Percentiles rank a stretch among this genome's conserved stretches.
These are phyloP conservation scores for Apodemus sylvaticus DNA, from an alignment of 2,113 vertebrate genomes.

Conservation along the genomic window DNA sequence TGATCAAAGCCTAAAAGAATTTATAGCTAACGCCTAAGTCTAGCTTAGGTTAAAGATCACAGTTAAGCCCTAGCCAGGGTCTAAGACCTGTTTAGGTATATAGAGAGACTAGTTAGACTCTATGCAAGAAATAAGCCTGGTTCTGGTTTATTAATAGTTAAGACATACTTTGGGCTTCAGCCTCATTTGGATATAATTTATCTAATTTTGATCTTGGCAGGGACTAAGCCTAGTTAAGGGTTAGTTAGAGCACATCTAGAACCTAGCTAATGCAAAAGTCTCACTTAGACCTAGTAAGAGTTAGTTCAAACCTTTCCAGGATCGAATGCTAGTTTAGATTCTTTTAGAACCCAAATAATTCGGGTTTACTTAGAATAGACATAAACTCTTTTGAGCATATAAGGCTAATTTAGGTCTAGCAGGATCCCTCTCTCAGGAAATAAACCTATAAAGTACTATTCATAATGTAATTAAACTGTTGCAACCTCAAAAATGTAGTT, in stretches of 20 bases:
- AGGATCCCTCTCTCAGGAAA: not conserved
- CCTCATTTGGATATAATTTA: not conserved
- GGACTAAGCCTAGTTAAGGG: not conserved
- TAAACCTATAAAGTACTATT: not conserved
- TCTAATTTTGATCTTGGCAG: not conserved
- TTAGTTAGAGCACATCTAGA: not conserved
- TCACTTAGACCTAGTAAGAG: not conserved
- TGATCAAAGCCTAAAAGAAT: not conserved
- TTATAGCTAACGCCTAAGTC: not conserved
- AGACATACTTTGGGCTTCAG: not conserved
- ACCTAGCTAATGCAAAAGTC: not conserved
- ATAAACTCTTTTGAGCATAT: not conserved
- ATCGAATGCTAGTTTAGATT: not conserved
- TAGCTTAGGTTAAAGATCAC: not conserved
- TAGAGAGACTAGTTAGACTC: not conserved
- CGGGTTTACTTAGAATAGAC: not conserved
- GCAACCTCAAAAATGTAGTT: not conserved
- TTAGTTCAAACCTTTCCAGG: not conserved
- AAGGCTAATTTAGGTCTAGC: not conserved
- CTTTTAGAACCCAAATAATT: not conserved
- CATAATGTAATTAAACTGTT: not conserved
- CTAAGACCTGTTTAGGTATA: not conserved
- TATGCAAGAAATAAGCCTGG: not conserved
- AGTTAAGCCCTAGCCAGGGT: not conserved
- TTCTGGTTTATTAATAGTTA: not conserved